Evolutionary conservation across 2,888 invertebrate species (phyloP).

Genomic region (Lithophane leautieri): DNA sequence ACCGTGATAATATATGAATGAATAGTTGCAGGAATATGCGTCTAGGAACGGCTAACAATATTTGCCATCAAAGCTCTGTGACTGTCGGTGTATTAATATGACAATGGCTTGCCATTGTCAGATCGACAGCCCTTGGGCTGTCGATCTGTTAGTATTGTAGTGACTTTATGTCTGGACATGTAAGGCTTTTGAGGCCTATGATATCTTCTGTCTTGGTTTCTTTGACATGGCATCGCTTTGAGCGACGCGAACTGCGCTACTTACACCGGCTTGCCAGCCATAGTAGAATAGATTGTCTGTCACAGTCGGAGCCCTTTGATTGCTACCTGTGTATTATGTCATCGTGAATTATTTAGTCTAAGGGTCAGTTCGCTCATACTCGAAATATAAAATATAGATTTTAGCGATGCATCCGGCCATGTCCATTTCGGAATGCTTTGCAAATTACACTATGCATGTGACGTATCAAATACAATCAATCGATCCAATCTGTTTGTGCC

Average conservation of each 20-base stretch:
- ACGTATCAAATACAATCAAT: conserved; percentile 10
- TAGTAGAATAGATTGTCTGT: conserved; percentile 1
- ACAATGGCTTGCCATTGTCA: too few relatives aligned
- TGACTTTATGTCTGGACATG: background rate
- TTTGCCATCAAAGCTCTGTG: background rate
- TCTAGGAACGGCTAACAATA: background rate
- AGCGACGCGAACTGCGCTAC: background rate
- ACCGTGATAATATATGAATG: background rate
- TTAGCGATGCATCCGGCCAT: background rate
- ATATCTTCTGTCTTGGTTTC: background rate
- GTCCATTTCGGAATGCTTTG: background rate
- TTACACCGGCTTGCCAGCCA: background rate
- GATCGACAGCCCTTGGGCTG: too few relatives aligned
- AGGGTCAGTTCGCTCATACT: background rate
- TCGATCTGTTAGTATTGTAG: conserved; percentile 1
- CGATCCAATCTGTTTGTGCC: background rate
- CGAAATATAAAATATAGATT: background rate
- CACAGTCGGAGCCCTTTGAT: background rate
- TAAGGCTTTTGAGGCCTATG: background rate
- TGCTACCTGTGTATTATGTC: background rate
- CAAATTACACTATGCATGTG: background rate
- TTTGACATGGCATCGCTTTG: conserved; percentile 6
- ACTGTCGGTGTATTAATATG: background rate
- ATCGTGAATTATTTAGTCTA: background rate
- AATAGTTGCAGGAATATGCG: background rate